Evolutionary conservation across 2,797 vertebrate species (phyloP), one percentile per base, ranked within the genome.

Genomic region (Clarias pachynema): DNA sequence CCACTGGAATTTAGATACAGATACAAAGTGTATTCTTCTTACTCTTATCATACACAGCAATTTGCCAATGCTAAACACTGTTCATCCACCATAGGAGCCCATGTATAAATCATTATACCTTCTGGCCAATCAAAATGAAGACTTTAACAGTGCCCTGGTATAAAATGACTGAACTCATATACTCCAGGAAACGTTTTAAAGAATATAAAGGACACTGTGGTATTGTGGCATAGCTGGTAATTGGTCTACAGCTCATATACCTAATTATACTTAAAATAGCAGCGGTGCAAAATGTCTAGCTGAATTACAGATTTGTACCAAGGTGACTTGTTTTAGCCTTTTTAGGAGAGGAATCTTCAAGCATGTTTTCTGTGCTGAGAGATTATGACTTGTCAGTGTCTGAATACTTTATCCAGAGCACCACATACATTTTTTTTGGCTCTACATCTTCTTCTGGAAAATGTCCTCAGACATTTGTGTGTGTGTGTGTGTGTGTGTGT

Each of bases 271-370:
- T 68, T 82, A 34, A 59, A 29, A 59, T 31, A 29, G 20, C 65
- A 60, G 79, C 22, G 18, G 24, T 49, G 31, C 72, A 57, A 75
- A 79, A 70, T 40, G 3, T 18, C 14, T 40, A 0, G 49, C 75
- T 70, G 75, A 57, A 49, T 59, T 77, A 68, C 56, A 69, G 49
- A 68, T 63, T 24, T 3, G 8, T 40, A 5, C 37, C n/a, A 40
- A 85, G 75, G 24, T 49, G 66, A 73, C 37, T 26, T 29, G 37
- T 78, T 40, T 73, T 82, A 29, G 57, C 88, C 86, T 87, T 89
- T 87, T 89, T 89, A 86, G 88, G 88, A 44, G 79, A 87, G 68
- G 84, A 86, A 84, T 84, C 63, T 24, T 3, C 4, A 65, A 53
- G 63, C 24, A 20, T 68, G 83, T 74, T 79, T 78, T 78, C 40